Percentiles rank a stretch among this genome's conserved stretches.
Evolutionary conservation across 2,797 vertebrate species (phyloP).

Genomic region (Lepus oiostolus): DNA sequence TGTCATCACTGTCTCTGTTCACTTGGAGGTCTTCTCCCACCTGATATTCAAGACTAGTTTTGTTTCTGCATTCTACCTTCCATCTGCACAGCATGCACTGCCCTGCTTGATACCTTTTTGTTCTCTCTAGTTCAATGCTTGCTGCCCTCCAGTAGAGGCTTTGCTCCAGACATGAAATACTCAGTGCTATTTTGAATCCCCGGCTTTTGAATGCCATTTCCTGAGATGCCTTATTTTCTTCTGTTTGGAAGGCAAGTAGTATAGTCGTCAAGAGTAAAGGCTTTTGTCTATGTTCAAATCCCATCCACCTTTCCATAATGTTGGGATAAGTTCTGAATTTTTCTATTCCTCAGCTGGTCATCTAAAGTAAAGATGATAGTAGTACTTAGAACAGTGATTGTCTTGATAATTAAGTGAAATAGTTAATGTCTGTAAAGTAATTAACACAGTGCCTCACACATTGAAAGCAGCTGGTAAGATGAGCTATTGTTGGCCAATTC

Average conservation of each 20-base stretch:
- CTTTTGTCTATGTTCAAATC: not conserved
- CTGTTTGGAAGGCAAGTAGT: fast-evolving
- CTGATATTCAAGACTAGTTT: not conserved
- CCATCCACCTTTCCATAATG: not conserved
- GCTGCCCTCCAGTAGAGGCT: not conserved
- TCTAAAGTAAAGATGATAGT: not conserved
- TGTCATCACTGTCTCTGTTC: not conserved
- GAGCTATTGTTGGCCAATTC: not conserved
- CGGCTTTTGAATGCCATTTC: not conserved
- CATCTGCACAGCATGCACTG: fast-evolving
- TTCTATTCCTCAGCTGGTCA: not conserved
- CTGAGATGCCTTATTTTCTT: not conserved
- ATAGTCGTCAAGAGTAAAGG: not conserved
- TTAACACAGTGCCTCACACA: not conserved
- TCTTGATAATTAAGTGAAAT: not conserved
- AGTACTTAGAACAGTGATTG: no score
- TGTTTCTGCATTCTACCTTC: not conserved
- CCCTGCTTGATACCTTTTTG: not conserved
- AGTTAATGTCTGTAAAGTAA: not conserved
- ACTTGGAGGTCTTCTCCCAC: not conserved
- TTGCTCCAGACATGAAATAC: not conserved
- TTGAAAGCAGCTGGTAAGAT: not conserved
- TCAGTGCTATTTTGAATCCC: not conserved
- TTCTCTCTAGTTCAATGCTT: not conserved
- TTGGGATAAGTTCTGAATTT: not conserved